A percentile compares a stretch with the other conserved stretches of the same genome.
Evolutionary conservation across 2,113 vertebrate genomes (phyloP).

Genomic region (Grammomys surdaster): DNA sequence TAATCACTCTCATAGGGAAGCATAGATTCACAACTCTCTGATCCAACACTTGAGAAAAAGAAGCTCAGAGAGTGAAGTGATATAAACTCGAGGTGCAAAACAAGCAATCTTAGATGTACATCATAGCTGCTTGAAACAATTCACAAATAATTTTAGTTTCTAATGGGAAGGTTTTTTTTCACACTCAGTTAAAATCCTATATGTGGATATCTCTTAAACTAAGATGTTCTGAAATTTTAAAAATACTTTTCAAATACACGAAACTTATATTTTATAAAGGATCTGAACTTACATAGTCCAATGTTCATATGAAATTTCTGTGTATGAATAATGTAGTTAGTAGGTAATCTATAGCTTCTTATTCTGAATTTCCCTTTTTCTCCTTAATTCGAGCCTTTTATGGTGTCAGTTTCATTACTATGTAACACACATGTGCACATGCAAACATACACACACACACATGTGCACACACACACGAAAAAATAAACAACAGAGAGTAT

Average conservation of each 20-base stretch:
- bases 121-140: neutral
- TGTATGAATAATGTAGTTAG: neutral
- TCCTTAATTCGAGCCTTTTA: neutral
- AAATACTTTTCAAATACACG: neutral
- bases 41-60: neutral
- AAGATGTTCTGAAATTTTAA: neutral
- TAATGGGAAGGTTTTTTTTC: neutral
- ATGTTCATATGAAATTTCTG: neutral
- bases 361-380: neutral
- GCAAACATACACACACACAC: neutral
- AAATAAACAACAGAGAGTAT: neutral
- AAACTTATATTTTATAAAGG: slow-evolving; percentile 8
- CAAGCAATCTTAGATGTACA: neutral
- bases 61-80: neutral
- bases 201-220: neutral
- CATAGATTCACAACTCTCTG: neutral
- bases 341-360: neutral
- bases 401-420: neutral
- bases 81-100: fast-evolving
- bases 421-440: no score
- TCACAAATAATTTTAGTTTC: neutral
- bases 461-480: neutral
- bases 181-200: neutral
- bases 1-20: no score
- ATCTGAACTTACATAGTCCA: neutral